Evolutionary conservation across 2,113 vertebrate species (phyloP), one percentile per base, ranked within the genome.

Genomic region (Dasyornis broadbenti): DNA sequence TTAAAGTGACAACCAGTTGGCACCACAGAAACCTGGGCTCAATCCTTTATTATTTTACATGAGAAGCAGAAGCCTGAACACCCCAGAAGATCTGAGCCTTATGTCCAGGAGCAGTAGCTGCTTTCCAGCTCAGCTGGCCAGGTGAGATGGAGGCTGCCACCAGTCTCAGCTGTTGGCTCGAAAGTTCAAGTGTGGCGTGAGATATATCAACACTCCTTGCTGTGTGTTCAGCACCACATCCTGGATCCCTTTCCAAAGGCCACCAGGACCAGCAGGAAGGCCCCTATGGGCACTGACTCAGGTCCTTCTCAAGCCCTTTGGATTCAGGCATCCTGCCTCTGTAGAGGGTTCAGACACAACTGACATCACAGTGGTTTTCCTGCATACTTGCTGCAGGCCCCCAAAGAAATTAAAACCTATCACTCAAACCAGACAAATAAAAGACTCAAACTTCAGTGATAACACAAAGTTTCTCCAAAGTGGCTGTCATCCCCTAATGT

Each of bases 131-230:
- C 13, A 63, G 61, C 27, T 42, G 16, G 24, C 37, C 45, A 3
- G 0, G 3, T 30, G 2, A 0, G 24, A 33, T 23, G 13, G n/a
- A 13, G 5, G 10, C 13, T 7, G 7, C 7, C 27, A 28, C 26
- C 8, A 53, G 20, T 45, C 57, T 37, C 39, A 1, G 2, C 3
- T 1, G 10, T 2, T 0, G 0, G 3, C 50, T 39, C 23, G 37
- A 39, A 73, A 57, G 39, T 22, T 24, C 49, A 31, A 28, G 14
- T 9, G 9, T 3, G 3, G 22, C 4, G 3, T 0, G 1, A 60
- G 22, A 2, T 13, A 12, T 0, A 0, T 21, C 78, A 68, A 30
- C 13, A 60, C 8, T 17, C 27, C 39, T 53, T 2, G 1, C 15
- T 42, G 11, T 13, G 6, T 28, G 22, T 13, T 31, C 42, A 57